A percentile compares a stretch with the other conserved stretches of the same genome.
Evolutionary conservation across 2,797 vertebrate genomes (phyloP).

Genomic region (Arremon aurantiirostris): DNA sequence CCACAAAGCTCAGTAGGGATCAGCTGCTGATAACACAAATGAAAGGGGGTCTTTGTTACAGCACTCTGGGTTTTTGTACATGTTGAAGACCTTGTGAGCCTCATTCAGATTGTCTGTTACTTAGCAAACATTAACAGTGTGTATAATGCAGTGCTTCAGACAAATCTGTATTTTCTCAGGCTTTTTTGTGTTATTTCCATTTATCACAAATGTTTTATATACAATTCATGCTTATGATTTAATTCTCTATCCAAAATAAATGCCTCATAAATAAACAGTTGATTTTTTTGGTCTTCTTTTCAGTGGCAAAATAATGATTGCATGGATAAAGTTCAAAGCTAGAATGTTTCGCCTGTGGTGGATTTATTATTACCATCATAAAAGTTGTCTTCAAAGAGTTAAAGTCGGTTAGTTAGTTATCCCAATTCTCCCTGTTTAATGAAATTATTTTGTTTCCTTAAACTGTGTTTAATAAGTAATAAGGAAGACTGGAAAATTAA

Average conservation of each 20-base stretch:
- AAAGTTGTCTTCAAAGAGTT: slow-evolving; percentile 16
- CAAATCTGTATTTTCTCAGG: not conserved
- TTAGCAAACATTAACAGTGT: not conserved
- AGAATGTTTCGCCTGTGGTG: slow-evolving; percentile 10
- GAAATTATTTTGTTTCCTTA: slow-evolving; percentile 46
- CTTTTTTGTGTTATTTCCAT: not conserved
- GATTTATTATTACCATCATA: slow-evolving; percentile 1
- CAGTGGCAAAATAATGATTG: not conserved
- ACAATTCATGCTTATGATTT: not conserved
- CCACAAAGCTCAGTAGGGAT: slow-evolving; percentile 43
- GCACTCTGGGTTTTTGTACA: not conserved
- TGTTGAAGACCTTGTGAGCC: slow-evolving; percentile 1
- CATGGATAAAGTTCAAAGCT: slow-evolving; percentile 42
- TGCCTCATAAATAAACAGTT: not conserved
- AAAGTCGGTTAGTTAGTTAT: not conserved
- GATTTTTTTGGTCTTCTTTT: not conserved
- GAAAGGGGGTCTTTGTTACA: slow-evolving; percentile 44
- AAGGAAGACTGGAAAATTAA: slow-evolving; percentile 3
- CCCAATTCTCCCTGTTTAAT: not conserved
- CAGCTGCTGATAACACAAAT: slow-evolving; percentile 28
- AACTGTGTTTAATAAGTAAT: slow-evolving; percentile 24
- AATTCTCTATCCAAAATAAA: not conserved
- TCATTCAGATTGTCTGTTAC: slow-evolving; percentile 3
- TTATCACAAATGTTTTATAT: not conserved
- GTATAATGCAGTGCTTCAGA: not conserved